These are phyloP conservation scores for Tetragonisca angustula DNA, from an alignment of 2,888 invertebrate species.

Conservation along the genomic window DNA sequence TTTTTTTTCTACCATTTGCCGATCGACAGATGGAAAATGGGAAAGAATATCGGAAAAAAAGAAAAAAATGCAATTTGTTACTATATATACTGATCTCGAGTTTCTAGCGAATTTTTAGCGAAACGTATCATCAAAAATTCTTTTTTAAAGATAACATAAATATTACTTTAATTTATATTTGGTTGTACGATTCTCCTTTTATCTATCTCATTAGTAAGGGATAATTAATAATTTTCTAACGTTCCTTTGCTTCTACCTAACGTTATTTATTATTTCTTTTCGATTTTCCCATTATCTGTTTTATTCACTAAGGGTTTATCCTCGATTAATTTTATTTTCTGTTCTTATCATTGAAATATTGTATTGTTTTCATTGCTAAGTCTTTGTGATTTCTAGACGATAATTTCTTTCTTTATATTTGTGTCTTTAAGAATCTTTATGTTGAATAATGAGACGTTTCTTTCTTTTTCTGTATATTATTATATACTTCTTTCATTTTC, in stretches of 20 bases:
- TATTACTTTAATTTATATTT: neutral
- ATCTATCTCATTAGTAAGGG: neutral
- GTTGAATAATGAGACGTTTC: neutral
- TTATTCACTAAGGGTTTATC: neutral
- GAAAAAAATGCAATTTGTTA: conserved; percentile 14
- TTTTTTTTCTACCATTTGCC: neutral
- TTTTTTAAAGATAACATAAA: too few relatives aligned
- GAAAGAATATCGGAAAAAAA: neutral
- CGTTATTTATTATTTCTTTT: neutral
- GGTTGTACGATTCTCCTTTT: neutral
- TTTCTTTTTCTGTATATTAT: neutral
- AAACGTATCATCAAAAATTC: neutral
- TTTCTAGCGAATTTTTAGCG: conserved; percentile 6
- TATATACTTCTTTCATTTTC: neutral
- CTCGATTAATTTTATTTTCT: neutral
- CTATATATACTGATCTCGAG: conserved; percentile 12
- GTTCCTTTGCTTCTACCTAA: neutral
- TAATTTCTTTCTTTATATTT: neutral
- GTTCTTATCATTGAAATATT: neutral
- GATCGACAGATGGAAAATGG: neutral
- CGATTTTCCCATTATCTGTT: neutral
- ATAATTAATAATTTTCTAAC: neutral
- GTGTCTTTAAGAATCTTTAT: neutral
- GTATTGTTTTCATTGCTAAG: neutral
- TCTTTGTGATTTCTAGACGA: neutral